A percentile compares a stretch with the other conserved stretches of the same genome.
Conservation (phyloP, 2,113 vertebrate species). For the Chloropsis hardwickii region DNA sequence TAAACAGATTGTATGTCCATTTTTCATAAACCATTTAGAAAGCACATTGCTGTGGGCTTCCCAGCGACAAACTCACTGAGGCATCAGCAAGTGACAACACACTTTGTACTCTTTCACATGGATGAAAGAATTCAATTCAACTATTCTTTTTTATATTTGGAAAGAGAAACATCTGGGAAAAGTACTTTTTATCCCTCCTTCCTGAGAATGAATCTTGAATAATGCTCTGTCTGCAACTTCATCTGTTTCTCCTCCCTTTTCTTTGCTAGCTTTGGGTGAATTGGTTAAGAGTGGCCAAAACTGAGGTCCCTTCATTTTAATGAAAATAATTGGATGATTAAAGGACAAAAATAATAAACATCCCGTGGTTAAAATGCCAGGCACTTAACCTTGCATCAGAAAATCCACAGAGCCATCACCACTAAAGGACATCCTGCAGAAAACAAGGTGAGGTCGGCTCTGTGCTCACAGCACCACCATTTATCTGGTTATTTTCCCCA, state of each 20-base stretch:
- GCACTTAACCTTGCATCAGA: neutral
- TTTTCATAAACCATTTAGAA: constrained; percentile 22
- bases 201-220: neutral
- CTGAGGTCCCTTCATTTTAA: neutral
- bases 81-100: neutral
- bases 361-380: neutral
- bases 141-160: neutral
- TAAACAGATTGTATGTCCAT: neutral
- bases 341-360: neutral
- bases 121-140: constrained; percentile 39
- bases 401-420: neutral
- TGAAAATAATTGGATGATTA: neutral
- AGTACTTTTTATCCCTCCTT: neutral
- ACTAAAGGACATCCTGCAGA: neutral
- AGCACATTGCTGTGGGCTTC: constrained; percentile 12
- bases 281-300: neutral
- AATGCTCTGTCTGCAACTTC: neutral
- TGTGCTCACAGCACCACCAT: neutral
- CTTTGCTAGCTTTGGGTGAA: neutral
- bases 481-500: neutral
- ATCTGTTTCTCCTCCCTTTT: neutral
- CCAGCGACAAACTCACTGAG: constrained; percentile 22
- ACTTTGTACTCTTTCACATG: constrained; percentile 24
- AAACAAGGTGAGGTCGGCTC: neutral
- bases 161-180: neutral